Percentiles rank a stretch among this genome's conserved stretches.
phyloP scores from a whole-genome alignment of 23 tunicate species.

The Corella eumyota region DNA sequence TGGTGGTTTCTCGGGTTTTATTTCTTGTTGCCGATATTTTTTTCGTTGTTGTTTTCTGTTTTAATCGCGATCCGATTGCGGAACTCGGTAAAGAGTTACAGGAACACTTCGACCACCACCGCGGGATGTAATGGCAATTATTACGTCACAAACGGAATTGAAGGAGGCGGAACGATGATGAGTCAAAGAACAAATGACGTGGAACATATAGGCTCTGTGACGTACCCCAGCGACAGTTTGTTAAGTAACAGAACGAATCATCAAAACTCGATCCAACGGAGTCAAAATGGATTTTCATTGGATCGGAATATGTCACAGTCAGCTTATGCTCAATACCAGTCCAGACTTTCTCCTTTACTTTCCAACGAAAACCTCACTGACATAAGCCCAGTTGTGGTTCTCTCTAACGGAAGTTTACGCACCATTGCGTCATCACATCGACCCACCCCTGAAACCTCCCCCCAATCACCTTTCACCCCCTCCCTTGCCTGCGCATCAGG shows the following conservation, averaged over 20 bases:
- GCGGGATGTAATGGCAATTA: no score
- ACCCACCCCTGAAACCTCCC: slow-evolving; percentile 6
- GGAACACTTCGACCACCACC: background rate
- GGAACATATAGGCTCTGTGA: slow-evolving; percentile 9
- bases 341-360: slow-evolving; percentile 31
- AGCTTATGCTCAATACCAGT: slow-evolving; percentile 10
- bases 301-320: slow-evolving; percentile 25
- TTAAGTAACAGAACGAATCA: slow-evolving; percentile 18
- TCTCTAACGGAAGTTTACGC: slow-evolving; percentile 50
- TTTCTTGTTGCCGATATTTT: slow-evolving; percentile 44
- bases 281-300: slow-evolving; percentile 7
- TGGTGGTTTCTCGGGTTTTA: slow-evolving; percentile 71
- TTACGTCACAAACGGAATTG: slow-evolving; percentile 12
- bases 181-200: slow-evolving; percentile 15
- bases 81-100: background rate
- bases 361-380: slow-evolving; percentile 32
- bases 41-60: slow-evolving; percentile 36
- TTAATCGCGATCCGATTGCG: slow-evolving; percentile 50
- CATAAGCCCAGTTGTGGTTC: slow-evolving; percentile 24
- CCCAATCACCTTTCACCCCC: slow-evolving; percentile 52
- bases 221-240: slow-evolving; percentile 25
- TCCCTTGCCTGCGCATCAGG: slow-evolving; percentile 54
- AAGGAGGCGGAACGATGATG: slow-evolving; percentile 34
- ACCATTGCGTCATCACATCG: slow-evolving; percentile 17
- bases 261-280: slow-evolving; percentile 25